Percentiles rank a stretch among this genome's conserved stretches.
phyloP scores from a whole-genome alignment of 2,797 vertebrate species.

The Gouania willdenowi region DNA sequence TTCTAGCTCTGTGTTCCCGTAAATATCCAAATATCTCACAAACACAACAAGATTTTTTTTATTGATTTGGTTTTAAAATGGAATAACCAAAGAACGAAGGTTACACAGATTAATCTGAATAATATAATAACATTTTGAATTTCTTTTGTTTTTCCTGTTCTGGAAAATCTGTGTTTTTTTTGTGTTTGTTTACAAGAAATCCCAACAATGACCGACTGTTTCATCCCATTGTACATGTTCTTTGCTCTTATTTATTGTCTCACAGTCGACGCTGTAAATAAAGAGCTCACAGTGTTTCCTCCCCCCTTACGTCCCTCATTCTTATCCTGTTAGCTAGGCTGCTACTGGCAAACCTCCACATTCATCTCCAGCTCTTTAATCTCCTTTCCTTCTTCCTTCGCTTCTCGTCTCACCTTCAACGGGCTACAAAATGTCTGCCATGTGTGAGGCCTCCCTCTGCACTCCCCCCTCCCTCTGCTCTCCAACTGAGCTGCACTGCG shows the following conservation, averaged over 20 bases:
- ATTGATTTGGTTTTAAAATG: too few relatives aligned
- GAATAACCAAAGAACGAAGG: too few relatives aligned
- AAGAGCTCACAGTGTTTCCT: slow-evolving; percentile 21
- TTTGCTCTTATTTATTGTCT: too few relatives aligned
- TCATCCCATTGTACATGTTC: slow-evolving; percentile 1
- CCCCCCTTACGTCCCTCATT: slow-evolving; percentile 23
- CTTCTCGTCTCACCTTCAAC: slow-evolving; percentile 28
- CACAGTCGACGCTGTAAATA: slow-evolving; percentile 22
- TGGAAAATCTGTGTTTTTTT: too few relatives aligned
- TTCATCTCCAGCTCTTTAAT: slow-evolving; percentile 3
- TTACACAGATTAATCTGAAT: too few relatives aligned
- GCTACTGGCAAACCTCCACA: slow-evolving; percentile 39
- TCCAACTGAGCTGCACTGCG: slow-evolving; percentile 35
- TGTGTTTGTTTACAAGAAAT: too few relatives aligned
- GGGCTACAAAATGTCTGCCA: slow-evolving; percentile 65
- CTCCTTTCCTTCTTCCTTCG: slow-evolving; percentile 13
- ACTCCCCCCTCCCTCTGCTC: slow-evolving; percentile 16
- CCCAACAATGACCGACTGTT: background rate
- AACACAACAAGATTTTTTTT: too few relatives aligned
- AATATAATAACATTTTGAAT: too few relatives aligned
- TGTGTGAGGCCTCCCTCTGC: slow-evolving; percentile 12
- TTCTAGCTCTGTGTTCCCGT: background rate
- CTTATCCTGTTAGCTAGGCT: slow-evolving; percentile 53
- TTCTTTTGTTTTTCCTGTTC: too few relatives aligned
- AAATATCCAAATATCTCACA: too few relatives aligned